Conservation (phyloP, 2,113 vertebrate genomes). For the Urocitellus parryii region DNA sequence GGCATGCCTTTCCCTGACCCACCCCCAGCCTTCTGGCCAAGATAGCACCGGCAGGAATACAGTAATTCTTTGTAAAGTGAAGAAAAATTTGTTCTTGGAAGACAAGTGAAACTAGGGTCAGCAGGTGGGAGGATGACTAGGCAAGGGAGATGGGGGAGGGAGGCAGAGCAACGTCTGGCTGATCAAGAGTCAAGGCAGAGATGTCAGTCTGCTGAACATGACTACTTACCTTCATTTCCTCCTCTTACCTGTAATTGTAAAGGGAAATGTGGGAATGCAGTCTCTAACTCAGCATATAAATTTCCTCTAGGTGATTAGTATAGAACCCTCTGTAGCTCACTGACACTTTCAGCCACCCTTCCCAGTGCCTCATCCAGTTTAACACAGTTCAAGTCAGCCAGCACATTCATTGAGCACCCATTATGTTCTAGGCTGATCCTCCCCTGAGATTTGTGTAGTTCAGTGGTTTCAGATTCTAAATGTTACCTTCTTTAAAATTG, state of each 20-base stretch:
- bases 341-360: not conserved
- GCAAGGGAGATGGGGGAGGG: not conserved
- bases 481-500: conserved; percentile 14
- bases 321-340: not conserved
- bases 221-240: not conserved
- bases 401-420: not conserved
- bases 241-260: not conserved
- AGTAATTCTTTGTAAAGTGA: not conserved
- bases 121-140: not conserved
- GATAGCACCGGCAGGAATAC: not conserved
- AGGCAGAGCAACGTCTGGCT: not conserved
- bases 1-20: not conserved
- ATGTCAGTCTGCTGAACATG: not conserved
- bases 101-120: not conserved
- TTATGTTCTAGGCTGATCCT: not conserved
- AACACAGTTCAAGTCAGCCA: not conserved
- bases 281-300: not conserved
- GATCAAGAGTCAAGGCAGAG: not conserved
- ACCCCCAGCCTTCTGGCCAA: not conserved
- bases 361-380: not conserved
- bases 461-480: not conserved
- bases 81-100: not conserved
- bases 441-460: not conserved
- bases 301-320: not conserved
- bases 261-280: not conserved